phyloP scores from a whole-genome alignment of 2,797 vertebrate genomes.

The Macropus fuliginosus region DNA sequence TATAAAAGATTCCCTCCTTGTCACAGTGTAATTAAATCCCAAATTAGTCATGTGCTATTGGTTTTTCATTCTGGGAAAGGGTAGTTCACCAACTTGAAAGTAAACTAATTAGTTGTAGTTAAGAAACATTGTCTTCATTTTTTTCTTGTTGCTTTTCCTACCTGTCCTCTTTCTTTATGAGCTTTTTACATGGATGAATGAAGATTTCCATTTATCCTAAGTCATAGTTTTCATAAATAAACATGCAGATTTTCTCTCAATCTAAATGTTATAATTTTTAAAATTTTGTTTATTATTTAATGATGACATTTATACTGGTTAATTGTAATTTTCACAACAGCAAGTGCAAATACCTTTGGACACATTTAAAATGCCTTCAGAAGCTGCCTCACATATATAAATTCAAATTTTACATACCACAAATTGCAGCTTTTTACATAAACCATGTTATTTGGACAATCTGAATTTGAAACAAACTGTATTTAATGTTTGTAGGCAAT shows the following conservation, averaged over 20 bases:
- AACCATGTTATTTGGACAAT: not conserved
- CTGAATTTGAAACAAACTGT: slow-evolving; percentile 1
- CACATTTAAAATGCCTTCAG: not conserved
- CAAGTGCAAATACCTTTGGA: not conserved
- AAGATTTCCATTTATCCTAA: not conserved
- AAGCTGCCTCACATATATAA: not conserved
- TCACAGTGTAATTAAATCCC: not conserved
- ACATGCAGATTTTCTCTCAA: not conserved
- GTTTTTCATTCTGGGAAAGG: not conserved
- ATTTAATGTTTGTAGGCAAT: not conserved
- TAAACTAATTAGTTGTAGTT: not conserved
- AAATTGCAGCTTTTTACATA: not conserved
- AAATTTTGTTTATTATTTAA: not conserved
- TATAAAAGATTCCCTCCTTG: not conserved
- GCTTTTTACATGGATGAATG: not conserved
- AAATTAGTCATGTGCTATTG: not conserved
- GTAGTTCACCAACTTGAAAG: not conserved
- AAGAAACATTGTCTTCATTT: not conserved
- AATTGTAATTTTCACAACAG: not conserved
- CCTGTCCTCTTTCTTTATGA: not conserved
- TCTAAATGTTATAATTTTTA: not conserved
- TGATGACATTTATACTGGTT: not conserved
- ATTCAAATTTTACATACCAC: not conserved
- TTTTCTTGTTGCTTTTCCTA: not conserved
- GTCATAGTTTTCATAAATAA: slow-evolving; percentile 8